Base-by-base conservation (phyloP, 2,888 invertebrate species). In the Furcula furcula region DNA sequence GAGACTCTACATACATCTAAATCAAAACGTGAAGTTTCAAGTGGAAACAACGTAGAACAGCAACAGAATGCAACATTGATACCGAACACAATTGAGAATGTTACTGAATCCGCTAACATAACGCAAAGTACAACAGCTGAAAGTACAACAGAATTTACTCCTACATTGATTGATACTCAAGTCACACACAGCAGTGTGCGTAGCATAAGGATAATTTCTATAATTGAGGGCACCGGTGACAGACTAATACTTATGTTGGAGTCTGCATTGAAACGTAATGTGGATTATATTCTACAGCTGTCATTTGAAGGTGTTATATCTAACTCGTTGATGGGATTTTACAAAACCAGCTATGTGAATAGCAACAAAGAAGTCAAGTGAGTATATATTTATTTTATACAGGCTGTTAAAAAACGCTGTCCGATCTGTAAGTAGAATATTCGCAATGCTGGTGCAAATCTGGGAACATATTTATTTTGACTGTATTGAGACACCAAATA, bases 251-350 rank as follows among this genome's bases (percentile, higher is more conserved):
- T 88, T 0, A 53, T 61, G 2, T 41, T 87, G 23, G 85, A 72
- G 10, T 67, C 86, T 3, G 48, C 76, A 0, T 66, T 92, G 13
- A 77, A 83, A 51, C 65, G 80, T 3, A 70, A 81, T 18, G 77
- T 87, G 6, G 90, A 90, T 57, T 93, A 92, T 42, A 90, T 85
- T 0, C 60, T 93, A 13, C 83, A 90, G 50, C 60, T 92, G 7
- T 79, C 89, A 1, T 92, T 91, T 57, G 64, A 69, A 7, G 92
- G 92, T 7, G 66, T 58, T 11, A 90, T 93, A 13, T 89, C 90
- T n/a, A 90, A 92, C 55, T 85, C 91, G 1, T 71, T 92, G 39
- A 89, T 86, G 29, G 94, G 94, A 30, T 92, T 94, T 63, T 94
- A 94, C 62, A 90, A 91, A 56, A 93, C 92, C 50, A 90, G 89